Base-by-base conservation (phyloP, 1,140 invertebrate species). In the Drosophila busckii region DNA sequence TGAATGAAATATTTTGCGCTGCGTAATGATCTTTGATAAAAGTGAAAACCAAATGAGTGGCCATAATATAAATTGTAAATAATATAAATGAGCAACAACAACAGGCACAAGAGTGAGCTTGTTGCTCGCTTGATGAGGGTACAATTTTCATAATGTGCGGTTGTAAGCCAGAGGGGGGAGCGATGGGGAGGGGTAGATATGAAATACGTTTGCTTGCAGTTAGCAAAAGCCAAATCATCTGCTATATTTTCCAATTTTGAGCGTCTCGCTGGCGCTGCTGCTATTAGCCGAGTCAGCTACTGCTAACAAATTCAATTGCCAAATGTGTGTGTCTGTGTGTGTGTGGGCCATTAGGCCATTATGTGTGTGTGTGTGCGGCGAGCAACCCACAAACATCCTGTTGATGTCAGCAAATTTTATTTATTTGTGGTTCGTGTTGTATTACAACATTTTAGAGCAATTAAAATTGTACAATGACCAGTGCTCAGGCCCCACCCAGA, bases 331-430 rank as follows among this genome's bases (percentile, higher is more conserved):
- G 32, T 37, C 15, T 2, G 13, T 42, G 46, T 23, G 44, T 37
- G 42, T 49, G 13, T 41, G 41, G 62, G 62, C 70, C 75, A 75
- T 82, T 80, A 82, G 68, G 49, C 70, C 70, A 75, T 76, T 70
- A 76, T 35, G 35, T 29, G 25, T 31, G 16, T 29, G 48, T 6
- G 9, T 63, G 22, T 29, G 42, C 26, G 9, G 16, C 44, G 52
- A 70, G 71, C 71, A 76, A 71, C 69, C 75, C 73, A 46, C 69
- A 82, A 78, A 75, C 73, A 83, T 82, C 75, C 75, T 82, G 69
- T 80, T 80, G 65, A 80, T 82, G 73, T 80, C 73, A 80, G 73
- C 73, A 80, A 82, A 80, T 80, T 80, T 80, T 80, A 82, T 80
- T 80, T 80, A 80, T 80, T 80, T 80, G 75, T 75, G 75, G 69